A percentile compares a stretch with the other conserved stretches of the same genome.
These are phyloP conservation scores for Acromyrmex charruanus DNA, from an alignment of 1,140 invertebrate species.

Conservation along the genomic window DNA sequence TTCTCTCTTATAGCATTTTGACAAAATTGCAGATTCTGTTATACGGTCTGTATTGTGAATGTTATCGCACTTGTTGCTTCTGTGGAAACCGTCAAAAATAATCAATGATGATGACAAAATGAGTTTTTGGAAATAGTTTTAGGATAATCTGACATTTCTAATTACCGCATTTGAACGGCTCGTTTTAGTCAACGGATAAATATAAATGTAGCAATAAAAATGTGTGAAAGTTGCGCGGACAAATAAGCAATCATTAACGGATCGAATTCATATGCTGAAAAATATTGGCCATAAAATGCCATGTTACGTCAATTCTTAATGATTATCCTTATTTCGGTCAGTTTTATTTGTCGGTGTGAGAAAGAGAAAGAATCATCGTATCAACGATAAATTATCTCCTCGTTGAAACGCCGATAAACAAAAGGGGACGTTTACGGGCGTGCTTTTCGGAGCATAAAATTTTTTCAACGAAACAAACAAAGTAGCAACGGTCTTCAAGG, in stretches of 20 bases:
- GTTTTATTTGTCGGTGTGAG: neutral
- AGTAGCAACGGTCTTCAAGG: neutral
- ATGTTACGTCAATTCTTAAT: conserved; percentile 64
- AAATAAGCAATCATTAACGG: conserved; percentile 66
- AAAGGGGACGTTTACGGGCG: conserved; percentile 39
- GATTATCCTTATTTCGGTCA: conserved; percentile 34
- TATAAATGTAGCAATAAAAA: conserved; percentile 59
- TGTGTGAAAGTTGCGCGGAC: conserved; percentile 57
- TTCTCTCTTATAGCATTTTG: too few relatives aligned
- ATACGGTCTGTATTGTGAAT: neutral
- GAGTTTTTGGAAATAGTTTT: conserved; percentile 11
- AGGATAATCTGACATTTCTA: neutral
- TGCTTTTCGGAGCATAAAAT: conserved; percentile 54
- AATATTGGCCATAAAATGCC: conserved; percentile 70
- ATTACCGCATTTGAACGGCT: neutral
- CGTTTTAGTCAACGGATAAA: neutral
- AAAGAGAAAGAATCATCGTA: conserved; percentile 13
- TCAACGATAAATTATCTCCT: conserved; percentile 54
- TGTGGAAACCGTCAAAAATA: neutral
- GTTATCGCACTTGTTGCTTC: neutral
- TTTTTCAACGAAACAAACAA: conserved; percentile 28
- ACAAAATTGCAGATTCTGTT: too few relatives aligned
- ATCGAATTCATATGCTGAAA: conserved; percentile 62
- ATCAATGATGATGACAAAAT: neutral
- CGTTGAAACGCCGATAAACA: conserved; percentile 17